phyloP scores from a whole-genome alignment of 2,797 vertebrate species.

The Paguma larvata region DNA sequence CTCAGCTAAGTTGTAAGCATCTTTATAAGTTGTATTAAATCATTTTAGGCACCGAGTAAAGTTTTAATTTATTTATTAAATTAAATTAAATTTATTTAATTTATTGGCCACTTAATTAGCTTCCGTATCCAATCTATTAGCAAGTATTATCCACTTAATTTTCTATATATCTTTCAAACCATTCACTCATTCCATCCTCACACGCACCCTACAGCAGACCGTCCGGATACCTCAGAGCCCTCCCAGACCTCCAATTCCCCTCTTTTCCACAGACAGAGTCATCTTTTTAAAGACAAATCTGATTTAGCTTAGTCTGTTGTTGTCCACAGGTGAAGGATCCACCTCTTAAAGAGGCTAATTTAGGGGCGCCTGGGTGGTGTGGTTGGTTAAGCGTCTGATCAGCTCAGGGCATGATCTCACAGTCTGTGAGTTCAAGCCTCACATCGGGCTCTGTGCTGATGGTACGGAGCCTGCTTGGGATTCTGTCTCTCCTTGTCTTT shows the following conservation, averaged over 20 bases:
- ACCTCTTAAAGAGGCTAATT: neutral
- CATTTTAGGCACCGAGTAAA: slow-evolving; percentile 19
- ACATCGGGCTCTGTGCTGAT: no score
- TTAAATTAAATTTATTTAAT: neutral
- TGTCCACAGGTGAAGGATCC: neutral
- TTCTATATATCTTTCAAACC: slow-evolving; percentile 50
- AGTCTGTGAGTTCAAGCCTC: no score
- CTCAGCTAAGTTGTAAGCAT: neutral
- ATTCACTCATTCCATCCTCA: neutral
- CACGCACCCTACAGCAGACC: neutral
- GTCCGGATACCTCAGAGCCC: neutral
- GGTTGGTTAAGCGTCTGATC: no score
- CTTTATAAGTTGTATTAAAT: slow-evolving; percentile 36
- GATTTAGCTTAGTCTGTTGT: neutral
- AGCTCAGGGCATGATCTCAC: no score
- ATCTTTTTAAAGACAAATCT: slow-evolving; percentile 1
- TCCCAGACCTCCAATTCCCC: neutral
- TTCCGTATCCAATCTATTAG: slow-evolving; percentile 33
- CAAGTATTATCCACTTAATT: slow-evolving; percentile 40
- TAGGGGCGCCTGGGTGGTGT: neutral
- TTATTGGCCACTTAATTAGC: slow-evolving; percentile 49
- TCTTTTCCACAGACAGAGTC: neutral
- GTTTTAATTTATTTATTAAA: slow-evolving; percentile 48
- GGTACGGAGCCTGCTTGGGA: no score
- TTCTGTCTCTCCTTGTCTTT: no score